Base-by-base conservation (phyloP, 2,888 invertebrate species). In the Nomada fabriciana region DNA sequence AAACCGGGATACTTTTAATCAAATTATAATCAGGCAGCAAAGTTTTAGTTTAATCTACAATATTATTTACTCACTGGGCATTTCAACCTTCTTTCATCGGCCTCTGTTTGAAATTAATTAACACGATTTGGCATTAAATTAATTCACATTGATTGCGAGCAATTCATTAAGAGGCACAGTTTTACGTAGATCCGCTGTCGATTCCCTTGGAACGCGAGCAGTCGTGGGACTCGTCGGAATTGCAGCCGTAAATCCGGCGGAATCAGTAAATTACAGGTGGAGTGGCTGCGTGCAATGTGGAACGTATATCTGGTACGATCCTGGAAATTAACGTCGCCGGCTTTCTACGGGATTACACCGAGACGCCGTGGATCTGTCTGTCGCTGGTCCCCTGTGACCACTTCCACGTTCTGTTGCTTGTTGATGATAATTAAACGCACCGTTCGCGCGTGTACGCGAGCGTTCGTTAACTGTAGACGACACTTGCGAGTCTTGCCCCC, bases 291-390 rank as follows among this genome's bases (percentile, higher is more conserved):
- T 63, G 67, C 71, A 71, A 75, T 67, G 70, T 43, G 67, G 83
- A 78, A 77, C 76, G 68, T 80, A 65, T 80, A 77, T 78, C 78
- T 59, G 61, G 55, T 72, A 77, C 82, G 82, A 87, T 83, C 82
- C 80, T 80, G 71, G 80, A 82, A 86, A 87, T 88, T 86, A 76
- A 84, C 87, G 87, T 76, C 59, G 76, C 57, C 55, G 77, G 71
- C 78, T 82, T 85, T 72, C 87, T 74, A 72, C 76, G 70, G 78
- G 82, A 87, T 86, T 87, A 84, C 65, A 73, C 55, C 77, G 75
- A 71, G 78, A 70, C 81, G 60, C 59, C 64, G 61, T 69, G 83
- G 70, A 80, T 78, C 71, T 43, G 70, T 86, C 71, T 73, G 69
- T 64, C 73, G 82, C 18, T 63, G 82, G 71, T 84, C 79, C 63